phyloP scores from a whole-genome alignment of 2,888 invertebrate genomes.

The Idaea straminata region DNA sequence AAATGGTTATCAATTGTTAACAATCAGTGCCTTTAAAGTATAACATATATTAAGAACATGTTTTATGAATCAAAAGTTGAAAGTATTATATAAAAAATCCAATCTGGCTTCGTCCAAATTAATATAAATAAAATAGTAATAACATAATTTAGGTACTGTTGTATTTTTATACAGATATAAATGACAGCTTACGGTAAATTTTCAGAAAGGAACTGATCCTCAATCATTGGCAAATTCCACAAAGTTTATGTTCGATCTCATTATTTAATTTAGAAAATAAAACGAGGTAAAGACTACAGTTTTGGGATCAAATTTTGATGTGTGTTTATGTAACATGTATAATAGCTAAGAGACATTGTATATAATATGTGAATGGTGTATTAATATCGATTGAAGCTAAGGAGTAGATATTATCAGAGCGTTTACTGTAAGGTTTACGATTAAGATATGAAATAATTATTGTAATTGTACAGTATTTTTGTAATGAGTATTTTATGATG shows the following conservation, averaged over 20 bases:
- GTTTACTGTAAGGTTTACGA: constrained; percentile 62
- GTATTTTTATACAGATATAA: constrained; percentile 38
- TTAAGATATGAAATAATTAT: constrained; percentile 71
- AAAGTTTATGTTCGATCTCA: constrained; percentile 77
- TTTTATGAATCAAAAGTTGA: constrained; percentile 50
- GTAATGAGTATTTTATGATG: constrained; percentile 75
- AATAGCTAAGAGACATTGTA: constrained; percentile 69
- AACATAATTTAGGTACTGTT: constrained; percentile 34
- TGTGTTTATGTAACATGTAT: constrained; percentile 77
- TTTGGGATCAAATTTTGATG: constrained; percentile 79
- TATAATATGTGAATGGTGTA: constrained; percentile 76
- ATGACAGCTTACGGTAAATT: constrained; percentile 34
- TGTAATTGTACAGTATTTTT: constrained; percentile 79
- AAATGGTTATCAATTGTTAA: constrained; percentile 70
- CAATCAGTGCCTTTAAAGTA: constrained; percentile 74
- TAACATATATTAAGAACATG: constrained; percentile 61
- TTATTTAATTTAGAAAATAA: constrained; percentile 79
- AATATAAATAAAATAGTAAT: constrained; percentile 36
- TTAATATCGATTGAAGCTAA: constrained; percentile 60
- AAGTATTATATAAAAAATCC: constrained; percentile 46
- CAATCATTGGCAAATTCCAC: constrained; percentile 64
- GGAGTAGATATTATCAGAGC: constrained; percentile 61
- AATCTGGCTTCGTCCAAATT: constrained; percentile 52
- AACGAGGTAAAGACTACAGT: constrained; percentile 79
- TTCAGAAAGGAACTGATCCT: constrained; percentile 44